These are phyloP conservation scores for Cyphomyrus plagiostoma DNA, from an alignment of 2,113 vertebrate species.

Conservation along the genomic window DNA sequence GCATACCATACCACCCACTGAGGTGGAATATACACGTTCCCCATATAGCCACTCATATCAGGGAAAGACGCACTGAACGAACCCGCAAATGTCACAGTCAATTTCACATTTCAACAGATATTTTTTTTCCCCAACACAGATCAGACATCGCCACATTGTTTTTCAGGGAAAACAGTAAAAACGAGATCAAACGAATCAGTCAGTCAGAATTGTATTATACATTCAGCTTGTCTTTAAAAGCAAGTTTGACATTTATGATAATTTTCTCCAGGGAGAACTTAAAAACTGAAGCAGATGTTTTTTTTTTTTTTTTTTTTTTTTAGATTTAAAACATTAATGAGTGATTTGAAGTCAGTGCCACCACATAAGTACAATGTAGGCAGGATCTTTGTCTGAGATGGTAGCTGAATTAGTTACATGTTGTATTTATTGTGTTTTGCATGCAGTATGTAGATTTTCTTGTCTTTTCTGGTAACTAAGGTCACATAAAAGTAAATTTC, in stretches of 20 bases:
- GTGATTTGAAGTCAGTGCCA: not conserved
- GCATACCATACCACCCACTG: not conserved
- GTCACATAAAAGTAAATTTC: not conserved
- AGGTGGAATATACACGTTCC: not conserved
- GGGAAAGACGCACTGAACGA: not conserved
- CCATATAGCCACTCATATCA: not conserved
- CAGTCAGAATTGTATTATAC: not conserved
- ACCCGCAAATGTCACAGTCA: not conserved
- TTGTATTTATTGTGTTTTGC: not conserved
- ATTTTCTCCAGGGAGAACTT: not conserved
- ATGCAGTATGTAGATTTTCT: not conserved
- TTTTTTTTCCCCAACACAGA: not conserved
- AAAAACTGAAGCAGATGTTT: not conserved
- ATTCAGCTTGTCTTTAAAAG: not conserved
- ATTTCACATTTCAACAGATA: slow-evolving; percentile 1
- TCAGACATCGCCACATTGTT: not conserved
- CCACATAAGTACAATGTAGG: not conserved
- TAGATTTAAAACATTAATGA: not conserved
- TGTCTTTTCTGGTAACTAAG: not conserved
- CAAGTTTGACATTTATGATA: not conserved
- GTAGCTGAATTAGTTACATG: not conserved
- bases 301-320: not conserved
- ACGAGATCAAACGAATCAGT: not conserved
- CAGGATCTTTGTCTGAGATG: not conserved
- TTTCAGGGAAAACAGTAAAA: not conserved